Percentiles rank a stretch among this genome's conserved stretches.
Conservation (phyloP, 2,888 invertebrate species). For the Sarcophaga variegata region DNA sequence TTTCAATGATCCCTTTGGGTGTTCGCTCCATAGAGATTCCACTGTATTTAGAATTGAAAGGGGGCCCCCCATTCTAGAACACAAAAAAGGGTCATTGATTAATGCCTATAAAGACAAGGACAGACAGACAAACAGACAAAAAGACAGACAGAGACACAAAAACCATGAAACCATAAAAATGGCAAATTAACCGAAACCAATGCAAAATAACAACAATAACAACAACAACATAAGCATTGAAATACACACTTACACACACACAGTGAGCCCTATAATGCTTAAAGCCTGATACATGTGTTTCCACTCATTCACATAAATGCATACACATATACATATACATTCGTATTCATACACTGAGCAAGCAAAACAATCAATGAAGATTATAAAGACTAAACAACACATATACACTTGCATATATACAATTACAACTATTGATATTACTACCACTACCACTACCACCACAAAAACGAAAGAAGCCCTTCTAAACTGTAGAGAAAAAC, state of each 20-base stretch:
- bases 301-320: not conserved
- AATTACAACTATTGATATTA: not conserved
- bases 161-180: constrained; percentile 71
- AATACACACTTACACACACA: no score
- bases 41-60: no score
- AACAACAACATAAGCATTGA: no score
- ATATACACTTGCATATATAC: not conserved
- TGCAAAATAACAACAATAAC: constrained; percentile 36
- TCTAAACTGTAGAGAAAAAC: no score
- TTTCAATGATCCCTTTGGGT: no score
- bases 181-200: constrained; percentile 70
- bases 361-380: no score
- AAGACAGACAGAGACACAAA: no score
- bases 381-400: not conserved
- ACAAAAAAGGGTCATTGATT: constrained; percentile 26
- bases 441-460: not conserved
- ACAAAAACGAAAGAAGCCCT: no score
- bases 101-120: constrained; percentile 2
- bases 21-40: no score
- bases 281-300: not conserved
- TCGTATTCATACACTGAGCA: not conserved
- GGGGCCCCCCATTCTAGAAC: no score
- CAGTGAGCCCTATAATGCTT: no score
- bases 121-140: not conserved
- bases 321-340: not conserved